A percentile compares a stretch with the other conserved stretches of the same genome.
phyloP scores from a whole-genome alignment of 2,888 invertebrate genomes.

The Drosophila rubida region DNA sequence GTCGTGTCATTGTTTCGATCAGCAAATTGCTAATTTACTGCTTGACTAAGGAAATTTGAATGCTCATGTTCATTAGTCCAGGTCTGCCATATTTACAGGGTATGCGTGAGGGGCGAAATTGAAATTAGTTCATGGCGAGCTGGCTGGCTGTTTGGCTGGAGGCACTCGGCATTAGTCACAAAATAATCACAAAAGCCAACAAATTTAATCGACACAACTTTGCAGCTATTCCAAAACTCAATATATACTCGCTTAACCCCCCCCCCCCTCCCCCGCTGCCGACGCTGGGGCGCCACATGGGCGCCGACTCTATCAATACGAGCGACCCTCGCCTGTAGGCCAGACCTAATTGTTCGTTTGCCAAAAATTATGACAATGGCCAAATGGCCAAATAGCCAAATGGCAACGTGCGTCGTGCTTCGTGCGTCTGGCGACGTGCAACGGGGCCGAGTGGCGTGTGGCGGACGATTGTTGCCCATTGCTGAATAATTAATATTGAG shows the following conservation, averaged over 20 bases:
- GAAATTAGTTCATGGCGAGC: neutral
- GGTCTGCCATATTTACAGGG: neutral
- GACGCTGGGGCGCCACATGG: neutral
- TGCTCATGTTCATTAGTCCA: no score
- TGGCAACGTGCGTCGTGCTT: constrained; percentile 3
- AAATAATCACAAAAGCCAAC: constrained; percentile 52
- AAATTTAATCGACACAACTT: constrained; percentile 61
- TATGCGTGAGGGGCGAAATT: neutral
- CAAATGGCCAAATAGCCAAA: constrained; percentile 41
- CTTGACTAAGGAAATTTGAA: no score
- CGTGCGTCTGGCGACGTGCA: neutral
- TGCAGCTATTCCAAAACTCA: constrained; percentile 35
- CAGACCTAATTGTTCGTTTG: constrained; percentile 66
- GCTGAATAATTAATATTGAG: constrained; percentile 62
- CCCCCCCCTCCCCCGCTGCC: no score
- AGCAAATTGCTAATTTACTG: no score
- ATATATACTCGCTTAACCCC: constrained; percentile 1
- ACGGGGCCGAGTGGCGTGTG: neutral
- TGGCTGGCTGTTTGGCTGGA: neutral
- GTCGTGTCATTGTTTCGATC: no score
- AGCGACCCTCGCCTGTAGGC: constrained; percentile 28
- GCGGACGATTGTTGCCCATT: constrained; percentile 13
- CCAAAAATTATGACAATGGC: constrained; percentile 63
- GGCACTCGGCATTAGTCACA: constrained; percentile 23
- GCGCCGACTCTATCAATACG: neutral